These are phyloP conservation scores for Streblospio benedicti DNA, from an alignment of 1,140 invertebrate genomes.

Conservation along the genomic window DNA sequence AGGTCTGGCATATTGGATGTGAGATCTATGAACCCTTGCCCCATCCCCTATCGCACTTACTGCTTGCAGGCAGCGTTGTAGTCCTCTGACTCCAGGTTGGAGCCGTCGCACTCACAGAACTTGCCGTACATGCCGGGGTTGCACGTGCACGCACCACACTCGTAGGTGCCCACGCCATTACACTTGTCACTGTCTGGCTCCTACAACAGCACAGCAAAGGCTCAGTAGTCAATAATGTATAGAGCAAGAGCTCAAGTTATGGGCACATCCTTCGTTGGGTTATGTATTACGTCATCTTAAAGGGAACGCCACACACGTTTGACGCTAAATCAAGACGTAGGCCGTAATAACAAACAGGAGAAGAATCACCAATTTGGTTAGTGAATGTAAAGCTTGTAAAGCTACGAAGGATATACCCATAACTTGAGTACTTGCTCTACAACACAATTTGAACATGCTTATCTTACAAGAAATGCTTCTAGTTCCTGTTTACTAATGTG, in stretches of 20 bases:
- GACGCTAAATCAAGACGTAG: neutral
- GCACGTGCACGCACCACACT: slow-evolving; percentile 45
- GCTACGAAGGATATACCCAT: too few species aligned
- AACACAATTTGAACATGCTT: too few species aligned
- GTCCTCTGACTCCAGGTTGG: slow-evolving; percentile 29
- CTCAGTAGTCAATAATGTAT: neutral
- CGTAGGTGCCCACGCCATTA: slow-evolving; percentile 38
- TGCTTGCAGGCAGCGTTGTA: slow-evolving; percentile 32
- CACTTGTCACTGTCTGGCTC: slow-evolving; percentile 29
- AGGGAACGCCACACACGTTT: neutral
- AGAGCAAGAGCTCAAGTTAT: neutral
- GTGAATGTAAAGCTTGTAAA: too few species aligned
- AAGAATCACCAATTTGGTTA: too few species aligned
- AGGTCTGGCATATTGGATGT: too few species aligned
- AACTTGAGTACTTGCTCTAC: too few species aligned
- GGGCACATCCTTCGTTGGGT: too few species aligned
- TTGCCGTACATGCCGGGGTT: slow-evolving; percentile 39
- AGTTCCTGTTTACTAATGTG: too few species aligned
- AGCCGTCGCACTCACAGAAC: slow-evolving; percentile 39
- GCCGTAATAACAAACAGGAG: neutral
- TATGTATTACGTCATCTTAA: neutral
- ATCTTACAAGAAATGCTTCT: too few species aligned
- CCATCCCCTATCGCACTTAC: too few species aligned
- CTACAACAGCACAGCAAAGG: slow-evolving; percentile 15
- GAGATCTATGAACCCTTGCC: too few species aligned